Evolutionary conservation across 2,888 invertebrate species (phyloP).

Genomic region (Acrobasis repandana): DNA sequence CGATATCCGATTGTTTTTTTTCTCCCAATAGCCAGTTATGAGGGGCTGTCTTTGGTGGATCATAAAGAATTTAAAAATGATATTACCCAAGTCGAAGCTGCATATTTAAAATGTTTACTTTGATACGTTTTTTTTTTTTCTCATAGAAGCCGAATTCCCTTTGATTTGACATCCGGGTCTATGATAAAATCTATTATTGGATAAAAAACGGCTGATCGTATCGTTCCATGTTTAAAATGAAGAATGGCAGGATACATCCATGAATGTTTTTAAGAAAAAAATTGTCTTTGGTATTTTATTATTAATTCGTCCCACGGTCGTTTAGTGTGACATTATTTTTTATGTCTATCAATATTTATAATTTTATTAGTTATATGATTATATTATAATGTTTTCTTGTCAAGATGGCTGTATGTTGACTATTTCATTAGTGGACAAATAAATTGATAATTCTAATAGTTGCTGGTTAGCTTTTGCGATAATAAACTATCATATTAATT

Average conservation of each 20-base stretch:
- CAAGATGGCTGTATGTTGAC: no score
- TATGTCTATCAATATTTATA: slow-evolving; percentile 17
- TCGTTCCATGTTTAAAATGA: slow-evolving; percentile 53
- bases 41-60: slow-evolving; percentile 49
- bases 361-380: slow-evolving; percentile 8
- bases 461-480: no score
- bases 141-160: slow-evolving; percentile 43
- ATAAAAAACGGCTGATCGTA: slow-evolving; percentile 51
- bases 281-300: slow-evolving; percentile 18
- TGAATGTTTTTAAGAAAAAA: slow-evolving; percentile 28
- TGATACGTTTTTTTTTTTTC: slow-evolving; percentile 45
- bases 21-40: slow-evolving; percentile 45
- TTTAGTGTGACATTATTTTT: slow-evolving; percentile 19
- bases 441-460: no score
- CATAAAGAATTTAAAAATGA: slow-evolving; percentile 70
- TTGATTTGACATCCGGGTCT: slow-evolving; percentile 53
- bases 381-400: no score
- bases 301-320: slow-evolving; percentile 21
- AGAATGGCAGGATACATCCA: slow-evolving; percentile 40
- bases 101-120: slow-evolving; percentile 61
- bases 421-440: no score
- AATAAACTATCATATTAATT: no score
- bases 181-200: slow-evolving; percentile 54
- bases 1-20: slow-evolving; percentile 29
- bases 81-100: slow-evolving; percentile 50